These are phyloP conservation scores for Nixonia krombeini DNA, from an alignment of 1,140 invertebrate species.

Conservation along the genomic window DNA sequence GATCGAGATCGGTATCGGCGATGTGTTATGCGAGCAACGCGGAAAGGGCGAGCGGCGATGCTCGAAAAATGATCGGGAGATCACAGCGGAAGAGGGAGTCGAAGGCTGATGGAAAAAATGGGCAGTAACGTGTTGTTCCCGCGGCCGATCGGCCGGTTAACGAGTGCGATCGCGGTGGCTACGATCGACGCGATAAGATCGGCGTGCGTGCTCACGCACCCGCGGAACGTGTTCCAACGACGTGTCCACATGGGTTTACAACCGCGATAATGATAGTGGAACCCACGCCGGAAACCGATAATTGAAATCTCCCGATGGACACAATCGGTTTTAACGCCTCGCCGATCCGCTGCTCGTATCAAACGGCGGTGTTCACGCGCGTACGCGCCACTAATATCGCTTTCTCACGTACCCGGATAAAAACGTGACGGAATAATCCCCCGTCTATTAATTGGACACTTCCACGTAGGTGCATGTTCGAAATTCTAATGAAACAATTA, in stretches of 20 bases:
- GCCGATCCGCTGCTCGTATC: background rate
- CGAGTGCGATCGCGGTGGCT: conserved; percentile 23
- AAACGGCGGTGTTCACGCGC: background rate
- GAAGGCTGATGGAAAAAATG: background rate
- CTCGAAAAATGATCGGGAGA: too few relatives aligned
- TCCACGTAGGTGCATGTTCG: background rate
- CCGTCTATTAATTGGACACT: background rate
- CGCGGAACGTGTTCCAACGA: conserved; percentile 19
- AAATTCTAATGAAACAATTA: too few relatives aligned
- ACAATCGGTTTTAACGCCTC: conserved; percentile 38
- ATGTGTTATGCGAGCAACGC: background rate
- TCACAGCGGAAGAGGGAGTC: too few relatives aligned
- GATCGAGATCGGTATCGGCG: background rate
- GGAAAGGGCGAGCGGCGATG: too few relatives aligned
- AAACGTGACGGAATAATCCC: background rate
- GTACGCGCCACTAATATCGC: background rate
- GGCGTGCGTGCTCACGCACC: conserved; percentile 18
- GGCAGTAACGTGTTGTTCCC: background rate
- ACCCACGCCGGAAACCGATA: conserved; percentile 42
- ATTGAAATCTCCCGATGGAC: conserved; percentile 48
- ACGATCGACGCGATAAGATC: conserved; percentile 45
- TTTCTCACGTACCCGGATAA: background rate
- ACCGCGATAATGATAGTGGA: conserved; percentile 45
- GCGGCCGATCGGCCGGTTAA: conserved; percentile 27
- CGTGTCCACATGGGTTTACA: conserved; percentile 45